phyloP scores from a whole-genome alignment of 2,888 invertebrate genomes.

The Epinotia demarniana region DNA sequence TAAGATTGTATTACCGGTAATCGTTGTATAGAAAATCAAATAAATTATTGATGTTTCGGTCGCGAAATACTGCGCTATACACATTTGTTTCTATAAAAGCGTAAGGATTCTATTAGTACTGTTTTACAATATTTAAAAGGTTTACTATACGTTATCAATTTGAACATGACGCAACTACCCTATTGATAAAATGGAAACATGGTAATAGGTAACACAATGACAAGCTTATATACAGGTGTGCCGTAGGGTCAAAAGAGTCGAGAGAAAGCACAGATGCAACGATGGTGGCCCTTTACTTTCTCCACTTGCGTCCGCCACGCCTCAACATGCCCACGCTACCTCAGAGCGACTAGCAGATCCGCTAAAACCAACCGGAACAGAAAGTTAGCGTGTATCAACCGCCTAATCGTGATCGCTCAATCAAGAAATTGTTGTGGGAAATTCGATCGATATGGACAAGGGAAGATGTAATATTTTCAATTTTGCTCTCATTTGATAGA shows the following conservation, averaged over 20 bases:
- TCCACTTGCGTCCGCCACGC: conserved; percentile 61
- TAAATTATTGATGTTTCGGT: no score
- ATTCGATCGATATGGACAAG: neutral
- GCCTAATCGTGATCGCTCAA: conserved; percentile 11
- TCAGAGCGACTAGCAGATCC: conserved; percentile 36
- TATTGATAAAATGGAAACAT: neutral
- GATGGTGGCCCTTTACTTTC: conserved; percentile 76
- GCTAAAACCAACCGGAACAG: conserved; percentile 44
- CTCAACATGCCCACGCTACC: conserved; percentile 49
- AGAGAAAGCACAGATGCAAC: conserved; percentile 69
- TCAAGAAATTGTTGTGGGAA: conserved; percentile 24
- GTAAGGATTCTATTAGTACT: no score
- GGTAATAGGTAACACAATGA: conserved; percentile 29
- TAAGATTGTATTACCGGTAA: no score
- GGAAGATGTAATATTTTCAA: no score
- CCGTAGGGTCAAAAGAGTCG: conserved; percentile 64
- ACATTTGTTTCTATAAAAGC: no score
- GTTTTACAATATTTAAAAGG: no score
- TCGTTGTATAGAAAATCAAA: no score
- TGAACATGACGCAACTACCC: no score
- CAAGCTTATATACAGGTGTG: conserved; percentile 45
- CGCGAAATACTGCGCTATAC: no score
- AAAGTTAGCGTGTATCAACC: conserved; percentile 37
- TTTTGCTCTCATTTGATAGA: no score
- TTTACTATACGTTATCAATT: neutral